A percentile compares a stretch with the other conserved stretches of the same genome.
phyloP scores from a whole-genome alignment of 37 sponge, comb jelly and placozoan species.

The Petrosia ficiformis region DNA sequence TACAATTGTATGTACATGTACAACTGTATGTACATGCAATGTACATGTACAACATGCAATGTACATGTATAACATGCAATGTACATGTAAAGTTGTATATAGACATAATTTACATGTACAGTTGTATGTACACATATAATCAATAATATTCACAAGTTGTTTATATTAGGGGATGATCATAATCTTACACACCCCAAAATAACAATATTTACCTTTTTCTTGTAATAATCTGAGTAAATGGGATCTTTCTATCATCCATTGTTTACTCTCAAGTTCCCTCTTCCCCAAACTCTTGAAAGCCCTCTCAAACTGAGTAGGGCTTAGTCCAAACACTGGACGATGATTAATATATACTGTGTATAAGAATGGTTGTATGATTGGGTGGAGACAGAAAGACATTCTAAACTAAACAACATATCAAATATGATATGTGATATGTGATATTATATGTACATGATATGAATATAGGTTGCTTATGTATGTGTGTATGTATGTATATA shows the following conservation, averaged over 20 bases:
- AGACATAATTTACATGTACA: no score
- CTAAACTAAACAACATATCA: not conserved
- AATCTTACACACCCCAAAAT: not conserved
- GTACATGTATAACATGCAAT: no score
- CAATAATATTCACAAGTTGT: conserved; percentile 13
- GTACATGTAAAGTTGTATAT: no score
- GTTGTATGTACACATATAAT: not conserved
- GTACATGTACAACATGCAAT: no score
- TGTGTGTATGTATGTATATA: no score
- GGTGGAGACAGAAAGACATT: not conserved
- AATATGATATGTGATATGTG: not conserved
- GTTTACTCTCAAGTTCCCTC: conserved; percentile 16
- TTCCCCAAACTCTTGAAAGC: conserved; percentile 78
- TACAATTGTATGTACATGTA: no score
- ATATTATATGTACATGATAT: conserved; percentile 7
- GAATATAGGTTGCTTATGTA: not conserved
- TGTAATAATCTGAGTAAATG: conserved; percentile 73
- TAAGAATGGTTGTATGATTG: not conserved
- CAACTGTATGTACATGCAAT: no score
- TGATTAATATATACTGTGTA: conserved; percentile 91
- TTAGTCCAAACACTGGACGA: conserved; percentile 91
- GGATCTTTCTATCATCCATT: conserved; percentile 47
- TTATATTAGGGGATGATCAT: no score
- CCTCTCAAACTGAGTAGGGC: conserved; percentile 51
- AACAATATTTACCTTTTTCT: conserved; percentile 54